Conservation (phyloP, 2,888 invertebrate species). For the Sphaeridia pumilis region DNA sequence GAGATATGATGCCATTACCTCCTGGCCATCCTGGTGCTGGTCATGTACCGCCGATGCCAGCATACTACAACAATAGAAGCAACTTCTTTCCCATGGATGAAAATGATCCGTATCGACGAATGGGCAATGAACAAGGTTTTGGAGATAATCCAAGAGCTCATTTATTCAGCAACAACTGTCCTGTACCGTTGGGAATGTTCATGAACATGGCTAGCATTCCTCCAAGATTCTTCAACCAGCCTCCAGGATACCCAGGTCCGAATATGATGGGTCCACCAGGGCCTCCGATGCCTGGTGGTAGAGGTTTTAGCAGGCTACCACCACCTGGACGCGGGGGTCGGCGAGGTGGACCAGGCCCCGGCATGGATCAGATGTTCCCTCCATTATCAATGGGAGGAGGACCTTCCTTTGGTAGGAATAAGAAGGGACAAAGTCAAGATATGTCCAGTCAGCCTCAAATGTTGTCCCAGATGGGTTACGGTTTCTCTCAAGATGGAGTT, state of each 20-base stretch:
- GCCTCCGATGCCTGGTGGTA: neutral
- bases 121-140: conserved; percentile 10
- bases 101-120: conserved; percentile 17
- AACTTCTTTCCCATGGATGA: conserved; percentile 22
- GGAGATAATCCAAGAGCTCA: conserved; percentile 14
- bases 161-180: conserved; percentile 51
- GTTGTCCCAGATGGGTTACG: conserved; percentile 24
- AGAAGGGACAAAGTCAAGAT: conserved; percentile 9
- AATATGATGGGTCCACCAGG: neutral
- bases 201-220: conserved; percentile 76
- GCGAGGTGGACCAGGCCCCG: conserved; percentile 1
- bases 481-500: conserved; percentile 22
- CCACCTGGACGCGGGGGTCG: neutral
- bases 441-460: conserved; percentile 29
- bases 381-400: conserved; percentile 5
- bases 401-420: neutral
- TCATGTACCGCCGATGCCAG: conserved; percentile 26
- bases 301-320: conserved; percentile 1
- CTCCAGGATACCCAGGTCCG: conserved; percentile 12
- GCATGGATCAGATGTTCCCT: conserved; percentile 22
- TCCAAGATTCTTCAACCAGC: conserved; percentile 62
- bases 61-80: conserved; percentile 30
- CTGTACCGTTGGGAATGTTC: conserved; percentile 88
- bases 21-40: conserved; percentile 12
- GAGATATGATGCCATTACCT: conserved; percentile 47